Percentiles rank a stretch among this genome's conserved stretches.
phyloP scores from a whole-genome alignment of 2,888 invertebrate species.

The Hermodice carunculata region DNA sequence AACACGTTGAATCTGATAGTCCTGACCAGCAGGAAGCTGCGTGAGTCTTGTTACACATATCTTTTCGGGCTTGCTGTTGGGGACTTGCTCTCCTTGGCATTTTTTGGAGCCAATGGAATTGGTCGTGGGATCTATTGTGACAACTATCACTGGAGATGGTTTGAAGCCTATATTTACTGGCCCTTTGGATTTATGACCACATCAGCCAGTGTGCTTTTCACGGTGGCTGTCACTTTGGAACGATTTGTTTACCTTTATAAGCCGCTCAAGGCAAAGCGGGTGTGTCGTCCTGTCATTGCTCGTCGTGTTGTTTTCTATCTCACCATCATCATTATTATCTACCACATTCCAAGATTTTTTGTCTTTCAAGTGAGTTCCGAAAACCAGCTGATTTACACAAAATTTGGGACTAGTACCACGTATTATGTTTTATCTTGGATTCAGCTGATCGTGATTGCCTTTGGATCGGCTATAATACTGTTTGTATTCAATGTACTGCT shows the following conservation, averaged over 20 bases:
- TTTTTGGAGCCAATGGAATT: neutral
- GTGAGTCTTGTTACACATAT: constrained; percentile 1
- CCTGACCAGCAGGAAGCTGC: neutral
- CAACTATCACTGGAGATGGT: neutral
- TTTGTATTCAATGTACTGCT: neutral
- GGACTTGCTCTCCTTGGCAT: neutral
- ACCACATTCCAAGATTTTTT: neutral
- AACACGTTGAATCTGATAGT: neutral
- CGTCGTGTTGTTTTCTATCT: neutral
- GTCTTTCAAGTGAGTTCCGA: neutral
- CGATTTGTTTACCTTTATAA: neutral
- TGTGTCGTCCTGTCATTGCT: neutral
- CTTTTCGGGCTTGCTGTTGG: neutral
- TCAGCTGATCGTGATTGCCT: neutral
- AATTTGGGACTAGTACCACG: neutral
- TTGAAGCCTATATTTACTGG: constrained; percentile 1
- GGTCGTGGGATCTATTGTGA: too few species aligned
- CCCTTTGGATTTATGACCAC: neutral
- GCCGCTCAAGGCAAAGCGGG: neutral
- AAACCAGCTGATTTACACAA: neutral
- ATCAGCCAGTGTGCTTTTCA: neutral
- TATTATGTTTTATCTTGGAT: neutral
- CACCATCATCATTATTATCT: neutral
- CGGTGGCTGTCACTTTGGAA: neutral
- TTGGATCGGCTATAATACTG: neutral